Conservation (phyloP, 2,113 vertebrate species). For the Ammodytes marinus region DNA sequence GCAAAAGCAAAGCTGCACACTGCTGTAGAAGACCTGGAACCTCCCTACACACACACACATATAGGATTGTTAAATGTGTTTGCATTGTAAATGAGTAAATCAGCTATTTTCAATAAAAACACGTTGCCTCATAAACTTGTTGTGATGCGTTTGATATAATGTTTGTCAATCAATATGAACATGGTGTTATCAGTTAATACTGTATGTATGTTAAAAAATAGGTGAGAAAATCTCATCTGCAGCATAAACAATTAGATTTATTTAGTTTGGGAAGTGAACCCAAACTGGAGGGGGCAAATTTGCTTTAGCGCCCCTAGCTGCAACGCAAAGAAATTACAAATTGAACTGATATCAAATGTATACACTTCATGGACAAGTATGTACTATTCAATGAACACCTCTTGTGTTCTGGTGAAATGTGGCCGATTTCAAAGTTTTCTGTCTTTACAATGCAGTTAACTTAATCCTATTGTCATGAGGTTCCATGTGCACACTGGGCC, state of each 20-base stretch:
- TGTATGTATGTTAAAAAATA: background rate
- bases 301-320: too few species aligned
- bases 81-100: background rate
- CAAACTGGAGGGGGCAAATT: too few species aligned
- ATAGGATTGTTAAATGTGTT: background rate
- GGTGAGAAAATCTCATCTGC: background rate
- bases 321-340: too few species aligned
- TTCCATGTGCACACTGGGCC: too few species aligned
- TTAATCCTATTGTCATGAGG: too few species aligned
- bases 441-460: too few species aligned
- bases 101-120: background rate
- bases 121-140: background rate
- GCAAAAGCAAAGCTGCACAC: conserved; percentile 21
- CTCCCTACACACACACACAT: background rate
- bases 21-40: conserved; percentile 39
- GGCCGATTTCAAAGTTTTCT: too few species aligned
- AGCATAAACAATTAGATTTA: background rate
- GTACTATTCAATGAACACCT: too few species aligned
- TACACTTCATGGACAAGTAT: too few species aligned
- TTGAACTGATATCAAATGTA: too few species aligned
- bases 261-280: too few species aligned
- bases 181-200: background rate
- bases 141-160: background rate
- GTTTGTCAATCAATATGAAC: background rate
- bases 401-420: too few species aligned